A percentile compares a stretch with the other conserved stretches of the same genome.
These are phyloP conservation scores for Perizoma affinitatum DNA, from an alignment of 2,888 invertebrate genomes.

Conservation along the genomic window DNA sequence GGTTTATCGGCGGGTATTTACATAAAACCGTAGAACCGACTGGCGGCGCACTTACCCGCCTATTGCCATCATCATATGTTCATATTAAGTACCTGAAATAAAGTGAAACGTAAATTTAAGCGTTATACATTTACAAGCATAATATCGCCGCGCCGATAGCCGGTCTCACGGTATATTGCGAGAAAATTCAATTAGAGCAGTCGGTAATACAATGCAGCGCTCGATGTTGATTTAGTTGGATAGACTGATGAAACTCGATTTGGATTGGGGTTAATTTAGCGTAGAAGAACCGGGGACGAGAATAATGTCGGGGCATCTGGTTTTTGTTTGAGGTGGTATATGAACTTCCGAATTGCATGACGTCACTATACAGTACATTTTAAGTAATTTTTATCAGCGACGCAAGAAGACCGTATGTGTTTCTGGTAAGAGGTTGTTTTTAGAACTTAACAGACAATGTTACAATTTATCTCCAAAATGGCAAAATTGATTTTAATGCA, in stretches of 20 bases:
- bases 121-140: constrained; percentile 29
- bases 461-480: no score
- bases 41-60: constrained; percentile 63
- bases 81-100: constrained; percentile 60
- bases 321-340: constrained; percentile 40
- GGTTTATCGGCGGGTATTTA: constrained; percentile 79
- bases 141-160: constrained; percentile 23
- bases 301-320: constrained; percentile 42
- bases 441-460: no score
- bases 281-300: constrained; percentile 37
- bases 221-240: constrained; percentile 41
- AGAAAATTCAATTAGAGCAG: constrained; percentile 34
- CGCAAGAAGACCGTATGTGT: no score
- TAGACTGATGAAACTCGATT: constrained; percentile 41
- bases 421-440: no score
- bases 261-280: constrained; percentile 51
- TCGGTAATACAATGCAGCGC: constrained; percentile 32
- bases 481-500: no score
- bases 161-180: constrained; percentile 30
- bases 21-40: constrained; percentile 74
- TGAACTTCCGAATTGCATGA: constrained; percentile 36
- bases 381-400: background rate
- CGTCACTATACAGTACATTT: constrained; percentile 30
- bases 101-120: constrained; percentile 45
- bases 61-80: constrained; percentile 63